Conservation (phyloP, 2,888 invertebrate genomes). For the Scaptomyza caliginosa region DNA sequence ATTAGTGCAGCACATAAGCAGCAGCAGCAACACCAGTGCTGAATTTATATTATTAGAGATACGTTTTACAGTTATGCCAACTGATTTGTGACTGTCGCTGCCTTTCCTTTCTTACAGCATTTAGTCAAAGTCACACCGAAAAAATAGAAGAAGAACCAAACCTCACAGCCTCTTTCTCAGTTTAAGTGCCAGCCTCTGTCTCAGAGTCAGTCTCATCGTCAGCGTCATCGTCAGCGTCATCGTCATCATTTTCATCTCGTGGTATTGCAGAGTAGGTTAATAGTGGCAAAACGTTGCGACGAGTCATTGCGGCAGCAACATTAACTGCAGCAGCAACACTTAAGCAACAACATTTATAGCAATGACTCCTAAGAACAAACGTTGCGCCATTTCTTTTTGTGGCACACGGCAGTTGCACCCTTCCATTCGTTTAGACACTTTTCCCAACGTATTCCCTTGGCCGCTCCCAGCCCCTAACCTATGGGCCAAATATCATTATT, state of each 20-base stretch:
- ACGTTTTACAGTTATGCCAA: slow-evolving; percentile 67
- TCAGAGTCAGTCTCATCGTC: slow-evolving; percentile 28
- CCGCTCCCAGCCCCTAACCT: not conserved
- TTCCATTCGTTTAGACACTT: slow-evolving; percentile 63
- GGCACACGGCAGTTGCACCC: slow-evolving; percentile 64
- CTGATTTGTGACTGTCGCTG: slow-evolving; percentile 68
- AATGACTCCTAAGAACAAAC: slow-evolving; percentile 68
- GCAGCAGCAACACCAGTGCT: slow-evolving; percentile 40
- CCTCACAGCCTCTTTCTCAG: slow-evolving; percentile 16
- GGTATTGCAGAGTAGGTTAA: slow-evolving; percentile 73
- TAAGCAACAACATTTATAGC: slow-evolving; percentile 46
- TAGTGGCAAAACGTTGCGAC: slow-evolving; percentile 74
- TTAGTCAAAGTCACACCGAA: slow-evolving; percentile 73
- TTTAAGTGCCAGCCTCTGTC: slow-evolving; percentile 21
- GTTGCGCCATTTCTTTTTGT: slow-evolving; percentile 70
- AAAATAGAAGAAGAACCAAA: not conserved
- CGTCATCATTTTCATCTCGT: slow-evolving; percentile 66
- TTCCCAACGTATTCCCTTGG: slow-evolving; percentile 24
- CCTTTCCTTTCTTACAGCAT: slow-evolving; percentile 68
- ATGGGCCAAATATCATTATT: slow-evolving; percentile 68
- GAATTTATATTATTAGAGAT: slow-evolving; percentile 72
- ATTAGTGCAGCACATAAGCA: slow-evolving; percentile 66
- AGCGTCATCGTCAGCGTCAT: slow-evolving; percentile 50
- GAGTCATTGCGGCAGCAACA: slow-evolving; percentile 51
- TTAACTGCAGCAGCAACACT: slow-evolving; percentile 29